Conservation (phyloP, 2,888 invertebrate species). For the Microplitis deprimator region DNA sequence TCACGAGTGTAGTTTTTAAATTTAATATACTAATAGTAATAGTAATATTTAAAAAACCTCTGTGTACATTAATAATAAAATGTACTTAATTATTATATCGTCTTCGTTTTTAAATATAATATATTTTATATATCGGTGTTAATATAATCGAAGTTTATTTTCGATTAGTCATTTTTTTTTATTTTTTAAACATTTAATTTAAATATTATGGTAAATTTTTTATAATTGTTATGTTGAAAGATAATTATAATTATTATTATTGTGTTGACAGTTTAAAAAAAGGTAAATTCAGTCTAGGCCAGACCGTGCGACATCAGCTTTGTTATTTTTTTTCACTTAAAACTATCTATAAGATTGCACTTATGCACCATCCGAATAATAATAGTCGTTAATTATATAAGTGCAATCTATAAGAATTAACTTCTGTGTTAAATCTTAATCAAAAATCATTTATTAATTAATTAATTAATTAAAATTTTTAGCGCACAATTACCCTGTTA, state of each 20-base stretch:
- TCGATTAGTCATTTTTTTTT: neutral
- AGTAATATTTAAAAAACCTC: slow-evolving; percentile 45
- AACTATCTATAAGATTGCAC: slow-evolving; percentile 43
- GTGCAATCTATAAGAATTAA: slow-evolving; percentile 34
- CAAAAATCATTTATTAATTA: slow-evolving; percentile 49
- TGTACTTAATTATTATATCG: slow-evolving; percentile 51
- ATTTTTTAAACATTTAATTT: slow-evolving; percentile 49
- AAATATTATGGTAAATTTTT: slow-evolving; percentile 49
- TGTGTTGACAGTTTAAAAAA: slow-evolving; percentile 52
- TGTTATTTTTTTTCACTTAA: slow-evolving; percentile 26
- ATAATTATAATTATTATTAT: slow-evolving; percentile 34
- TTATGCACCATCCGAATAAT: slow-evolving; percentile 33
- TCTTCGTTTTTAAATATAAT: slow-evolving; percentile 58
- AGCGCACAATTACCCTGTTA: slow-evolving; percentile 64
- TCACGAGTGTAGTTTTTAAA: slow-evolving; percentile 64
- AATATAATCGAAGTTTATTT: slow-evolving; percentile 29
- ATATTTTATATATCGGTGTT: slow-evolving; percentile 43
- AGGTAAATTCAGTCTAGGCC: slow-evolving; percentile 63
- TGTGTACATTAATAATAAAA: slow-evolving; percentile 38
- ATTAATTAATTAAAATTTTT: slow-evolving; percentile 53
- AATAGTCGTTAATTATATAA: slow-evolving; percentile 25
- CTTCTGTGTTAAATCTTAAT: slow-evolving; percentile 53
- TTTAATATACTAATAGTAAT: slow-evolving; percentile 48
- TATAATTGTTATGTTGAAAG: neutral
- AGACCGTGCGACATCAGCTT: slow-evolving; percentile 56